These are phyloP conservation scores for Morone chrysops DNA, from an alignment of 2,113 vertebrate genomes.

Conservation along the genomic window DNA sequence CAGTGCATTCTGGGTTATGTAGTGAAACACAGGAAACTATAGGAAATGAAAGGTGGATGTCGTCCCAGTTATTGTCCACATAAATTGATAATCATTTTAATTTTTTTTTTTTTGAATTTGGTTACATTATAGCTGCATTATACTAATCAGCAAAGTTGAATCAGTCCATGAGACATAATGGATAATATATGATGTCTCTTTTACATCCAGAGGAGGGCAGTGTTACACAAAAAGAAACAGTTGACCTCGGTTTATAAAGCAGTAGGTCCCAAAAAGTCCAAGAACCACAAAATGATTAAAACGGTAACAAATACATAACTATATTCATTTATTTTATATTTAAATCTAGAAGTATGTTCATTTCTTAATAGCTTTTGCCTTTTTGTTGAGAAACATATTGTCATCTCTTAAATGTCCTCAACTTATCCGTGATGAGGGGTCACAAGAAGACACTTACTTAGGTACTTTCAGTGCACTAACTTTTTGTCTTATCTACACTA, in stretches of 20 bases:
- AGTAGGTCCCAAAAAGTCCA: too few relatives aligned
- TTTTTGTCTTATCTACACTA: too few relatives aligned
- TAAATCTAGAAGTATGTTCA: neutral
- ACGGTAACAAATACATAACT: neutral
- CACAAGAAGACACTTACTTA: too few relatives aligned
- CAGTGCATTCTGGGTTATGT: slow-evolving; percentile 57
- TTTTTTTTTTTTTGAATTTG: neutral
- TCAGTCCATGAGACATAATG: neutral
- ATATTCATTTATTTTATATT: neutral
- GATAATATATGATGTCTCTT: neutral
- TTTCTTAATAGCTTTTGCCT: neutral
- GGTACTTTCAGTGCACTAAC: too few relatives aligned
- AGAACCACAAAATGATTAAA: neutral
- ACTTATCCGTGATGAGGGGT: neutral
- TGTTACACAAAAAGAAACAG: slow-evolving; percentile 25
- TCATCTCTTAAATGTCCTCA: neutral
- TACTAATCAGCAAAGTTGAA: neutral
- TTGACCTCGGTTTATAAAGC: neutral
- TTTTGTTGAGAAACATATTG: neutral
- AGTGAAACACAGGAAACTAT: neutral
- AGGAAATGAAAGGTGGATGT: neutral
- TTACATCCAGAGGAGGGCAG: slow-evolving; percentile 60
- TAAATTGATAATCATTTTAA: too few relatives aligned
- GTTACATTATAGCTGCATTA: neutral
- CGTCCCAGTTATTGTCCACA: too few relatives aligned